Conservation (phyloP, 1,140 invertebrate species). For the fruit fly (Drosophila melanogaster) region Release_6_plus_ISO1_MT NC_004354.4:18124001-18124500, state of each 20-base stretch:
- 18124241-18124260: constrained; percentile 2
- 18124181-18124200: constrained; percentile 62
- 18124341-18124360: background rate
- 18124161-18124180: constrained; percentile 73
- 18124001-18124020: constrained; percentile 70
- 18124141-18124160: constrained; percentile 75
- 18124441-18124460: constrained; percentile 4
- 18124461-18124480: background rate
- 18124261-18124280: background rate
- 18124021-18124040: constrained; percentile 36
- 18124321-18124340: too few relatives aligned
- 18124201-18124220: background rate
- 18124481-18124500: background rate
- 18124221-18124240: background rate
- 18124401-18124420: constrained; percentile 71
- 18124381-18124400: constrained; percentile 78
- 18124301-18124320: background rate
- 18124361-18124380: constrained; percentile 66
- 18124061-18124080: background rate
- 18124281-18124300: background rate
- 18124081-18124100: constrained; percentile 20
- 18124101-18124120: constrained; percentile 61
- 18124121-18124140: constrained; percentile 75
- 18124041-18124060: background rate
- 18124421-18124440: constrained; percentile 79